These are phyloP conservation scores for Drosophila tanythrix DNA, from an alignment of 2,888 invertebrate genomes.

Conservation along the genomic window DNA sequence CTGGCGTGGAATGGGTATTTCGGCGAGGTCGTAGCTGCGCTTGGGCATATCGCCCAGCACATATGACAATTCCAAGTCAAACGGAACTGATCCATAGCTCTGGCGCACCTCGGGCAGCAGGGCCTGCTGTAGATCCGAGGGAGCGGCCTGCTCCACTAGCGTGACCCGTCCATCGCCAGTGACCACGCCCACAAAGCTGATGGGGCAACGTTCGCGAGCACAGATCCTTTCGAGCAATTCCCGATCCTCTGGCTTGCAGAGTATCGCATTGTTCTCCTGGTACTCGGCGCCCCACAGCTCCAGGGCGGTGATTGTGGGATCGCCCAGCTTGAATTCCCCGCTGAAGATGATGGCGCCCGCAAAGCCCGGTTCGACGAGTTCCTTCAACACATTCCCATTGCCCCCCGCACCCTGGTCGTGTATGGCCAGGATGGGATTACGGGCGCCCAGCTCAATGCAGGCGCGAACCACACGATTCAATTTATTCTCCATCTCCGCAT, in stretches of 20 bases:
- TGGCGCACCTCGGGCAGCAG: slow-evolving; percentile 57
- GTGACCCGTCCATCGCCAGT: slow-evolving; percentile 93
- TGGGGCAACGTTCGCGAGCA: slow-evolving; percentile 94
- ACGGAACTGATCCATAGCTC: slow-evolving; percentile 88
- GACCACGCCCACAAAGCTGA: slow-evolving; percentile 96
- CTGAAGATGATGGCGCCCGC: slow-evolving; percentile 96
- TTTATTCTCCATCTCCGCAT: slow-evolving; percentile 99
- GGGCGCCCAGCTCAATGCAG: slow-evolving; percentile 92
- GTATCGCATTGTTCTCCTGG: slow-evolving; percentile 96
- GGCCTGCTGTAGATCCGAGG: slow-evolving; percentile 83
- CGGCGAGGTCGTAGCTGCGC: slow-evolving; percentile 87
- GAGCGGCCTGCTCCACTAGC: slow-evolving; percentile 87
- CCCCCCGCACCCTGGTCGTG: slow-evolving; percentile 99
- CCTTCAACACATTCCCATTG: slow-evolving; percentile 98
- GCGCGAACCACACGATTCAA: slow-evolving; percentile 96
- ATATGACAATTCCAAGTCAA: slow-evolving; percentile 94
- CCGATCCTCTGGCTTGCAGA: slow-evolving; percentile 90
- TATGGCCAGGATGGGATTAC: slow-evolving; percentile 96
- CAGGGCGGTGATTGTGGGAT: slow-evolving; percentile 95
- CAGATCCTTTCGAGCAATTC: slow-evolving; percentile 90
- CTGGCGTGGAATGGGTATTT: slow-evolving; percentile 30
- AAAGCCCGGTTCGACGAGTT: slow-evolving; percentile 93
- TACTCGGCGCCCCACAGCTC: slow-evolving; percentile 99
- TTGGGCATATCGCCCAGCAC: slow-evolving; percentile 94
- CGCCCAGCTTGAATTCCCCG: slow-evolving; percentile 94